phyloP scores from a whole-genome alignment of 2,888 invertebrate species.

The Pseudoips prasinana region DNA sequence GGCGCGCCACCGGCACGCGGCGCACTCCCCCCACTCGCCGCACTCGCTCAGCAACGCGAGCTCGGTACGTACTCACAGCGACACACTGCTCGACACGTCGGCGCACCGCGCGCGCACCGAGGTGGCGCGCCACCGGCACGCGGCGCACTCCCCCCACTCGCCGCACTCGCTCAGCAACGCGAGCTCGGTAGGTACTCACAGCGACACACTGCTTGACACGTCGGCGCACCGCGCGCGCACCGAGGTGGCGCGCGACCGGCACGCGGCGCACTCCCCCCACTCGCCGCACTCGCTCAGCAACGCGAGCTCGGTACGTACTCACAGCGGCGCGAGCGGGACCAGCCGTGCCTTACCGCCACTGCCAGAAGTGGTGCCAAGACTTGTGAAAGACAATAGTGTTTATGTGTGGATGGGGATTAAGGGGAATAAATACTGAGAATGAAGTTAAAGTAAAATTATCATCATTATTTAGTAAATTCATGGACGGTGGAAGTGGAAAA shows the following conservation, averaged over 20 bases:
- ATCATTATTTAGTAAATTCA: too few species aligned
- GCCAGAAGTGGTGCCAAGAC: too few species aligned
- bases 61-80: conserved; percentile 76
- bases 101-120: conserved; percentile 89
- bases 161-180: conserved; percentile 82
- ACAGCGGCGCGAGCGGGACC: conserved; percentile 90
- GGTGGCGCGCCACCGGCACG: conserved; percentile 85
- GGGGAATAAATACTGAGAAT: too few species aligned
- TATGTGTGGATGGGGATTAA: too few species aligned
- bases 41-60: conserved; percentile 84
- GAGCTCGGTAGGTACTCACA: conserved; percentile 78
- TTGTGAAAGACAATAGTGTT: too few species aligned
- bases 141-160: conserved; percentile 56
- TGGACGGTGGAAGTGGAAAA: too few species aligned
- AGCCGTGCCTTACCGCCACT: conserved; percentile 90
- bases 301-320: conserved; percentile 79
- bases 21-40: conserved; percentile 58
- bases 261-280: conserved; percentile 58
- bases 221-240: conserved; percentile 88
- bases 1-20: conserved; percentile 83
- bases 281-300: conserved; percentile 78
- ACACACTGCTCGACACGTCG: conserved; percentile 91
- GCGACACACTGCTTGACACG: conserved; percentile 89
- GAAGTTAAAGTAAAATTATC: too few species aligned
- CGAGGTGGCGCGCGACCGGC: conserved; percentile 88